Base-by-base conservation (phyloP, 2,888 invertebrate species). In the Poecilus cupreus region DNA sequence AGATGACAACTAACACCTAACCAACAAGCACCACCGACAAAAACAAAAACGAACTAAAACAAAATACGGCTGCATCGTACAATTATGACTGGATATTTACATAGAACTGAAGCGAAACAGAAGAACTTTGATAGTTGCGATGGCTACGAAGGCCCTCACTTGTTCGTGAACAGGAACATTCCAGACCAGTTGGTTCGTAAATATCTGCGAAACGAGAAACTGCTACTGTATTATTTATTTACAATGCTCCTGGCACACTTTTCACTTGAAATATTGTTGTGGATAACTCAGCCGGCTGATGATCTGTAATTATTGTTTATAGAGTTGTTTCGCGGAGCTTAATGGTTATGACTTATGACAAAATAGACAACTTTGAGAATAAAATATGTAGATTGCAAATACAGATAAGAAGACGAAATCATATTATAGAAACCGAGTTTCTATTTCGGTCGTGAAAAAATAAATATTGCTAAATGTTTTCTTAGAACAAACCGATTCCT, bases 1-100 rank as follows among this genome's bases (percentile, higher is more conserved):
- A 68, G 64, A 68, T 68, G 64, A 68, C 64, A 68, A 11, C 32
- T 37, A 68, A 68, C 64, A 68, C 64, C 64, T 37, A 68, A 32
- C 18, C 32, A 8, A 37, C 37, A 68, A 37, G 13, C 37, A 24
- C 37, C 32, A 37, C 37, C 64, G 24, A 51, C 20, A 51, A 18
- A 32, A 60, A 37, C 64, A 68, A 18, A 68, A 37, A 24, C 13
- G 13, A 24, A 13, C 60, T n/a, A 60, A 24, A 60, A 60, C 54
- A 11, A 20, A 54, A 54, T 26, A 60, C 26, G 8, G 60, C 54
- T 54, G 18, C 54, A 22, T 54, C 24, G 32, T 60, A 60, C 60
- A 60, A 60, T 60, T 60, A 60, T 60, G 60, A 60, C 60, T 6
- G n/a, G 26, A n/a, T 24, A 60, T 60, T 60, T 60, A 60, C 60